These are phyloP conservation scores for Drosophila ohnishii DNA, from an alignment of 1,140 invertebrate species.

Conservation along the genomic window DNA sequence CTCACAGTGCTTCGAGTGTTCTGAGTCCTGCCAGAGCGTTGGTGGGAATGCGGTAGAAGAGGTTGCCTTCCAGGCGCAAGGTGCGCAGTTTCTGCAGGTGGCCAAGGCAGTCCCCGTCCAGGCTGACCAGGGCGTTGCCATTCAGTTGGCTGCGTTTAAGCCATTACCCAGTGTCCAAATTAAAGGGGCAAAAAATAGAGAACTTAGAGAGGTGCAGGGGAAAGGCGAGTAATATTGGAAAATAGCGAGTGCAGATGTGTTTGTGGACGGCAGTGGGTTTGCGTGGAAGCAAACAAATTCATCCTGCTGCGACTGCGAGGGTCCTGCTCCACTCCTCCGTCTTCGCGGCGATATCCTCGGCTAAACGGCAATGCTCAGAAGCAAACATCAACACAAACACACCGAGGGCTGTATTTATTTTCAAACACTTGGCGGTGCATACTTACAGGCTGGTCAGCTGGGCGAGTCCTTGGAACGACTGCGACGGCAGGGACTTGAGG, in stretches of 20 bases:
- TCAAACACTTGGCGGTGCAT: constrained; percentile 46
- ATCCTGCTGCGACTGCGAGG: constrained; percentile 41
- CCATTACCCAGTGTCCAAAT: constrained; percentile 50
- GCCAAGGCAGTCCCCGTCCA: constrained; percentile 85
- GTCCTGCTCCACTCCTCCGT: constrained; percentile 7
- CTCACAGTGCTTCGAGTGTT: constrained; percentile 88
- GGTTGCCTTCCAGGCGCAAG: constrained; percentile 87
- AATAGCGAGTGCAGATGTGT: constrained; percentile 52
- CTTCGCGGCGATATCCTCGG: constrained; percentile 37
- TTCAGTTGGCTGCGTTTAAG: constrained; percentile 86
- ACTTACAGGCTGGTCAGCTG: constrained; percentile 85
- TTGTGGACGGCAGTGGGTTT: constrained; percentile 31
- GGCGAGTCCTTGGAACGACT: constrained; percentile 83
- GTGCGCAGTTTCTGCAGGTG: constrained; percentile 85
- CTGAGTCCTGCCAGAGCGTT: constrained; percentile 85
- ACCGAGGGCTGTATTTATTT: constrained; percentile 9
- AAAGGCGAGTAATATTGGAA: constrained; percentile 59
- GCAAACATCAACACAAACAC: constrained; percentile 53
- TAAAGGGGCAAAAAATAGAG: constrained; percentile 46
- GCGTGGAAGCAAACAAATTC: constrained; percentile 53
- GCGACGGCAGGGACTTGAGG: constrained; percentile 83
- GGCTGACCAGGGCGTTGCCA: constrained; percentile 86
- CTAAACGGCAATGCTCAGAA: constrained; percentile 53
- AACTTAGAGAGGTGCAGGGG: constrained; percentile 29
- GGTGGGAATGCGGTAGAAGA: constrained; percentile 86